A percentile compares a stretch with the other conserved stretches of the same genome.
Conservation (phyloP, 2,888 invertebrate species). For the Terebella lapidaria region DNA sequence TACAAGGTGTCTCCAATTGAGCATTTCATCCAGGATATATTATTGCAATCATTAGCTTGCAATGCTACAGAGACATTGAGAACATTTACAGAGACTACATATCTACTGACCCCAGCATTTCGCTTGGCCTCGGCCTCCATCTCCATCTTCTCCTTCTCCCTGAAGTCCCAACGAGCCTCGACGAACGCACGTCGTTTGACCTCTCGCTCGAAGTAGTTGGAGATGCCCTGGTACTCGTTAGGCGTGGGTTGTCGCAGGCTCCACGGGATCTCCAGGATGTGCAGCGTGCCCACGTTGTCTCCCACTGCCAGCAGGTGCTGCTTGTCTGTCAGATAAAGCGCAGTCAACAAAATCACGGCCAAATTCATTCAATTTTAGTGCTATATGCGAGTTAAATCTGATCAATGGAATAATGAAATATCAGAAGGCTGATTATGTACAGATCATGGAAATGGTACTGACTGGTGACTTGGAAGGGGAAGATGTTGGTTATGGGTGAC, state of each 20-base stretch:
- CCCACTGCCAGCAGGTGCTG: slow-evolving; percentile 52
- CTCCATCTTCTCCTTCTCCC: slow-evolving; percentile 51
- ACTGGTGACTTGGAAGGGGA: slow-evolving; percentile 45
- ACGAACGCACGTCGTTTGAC: slow-evolving; percentile 50
- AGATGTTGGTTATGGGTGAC: slow-evolving; percentile 42
- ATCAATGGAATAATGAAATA: too few relatives aligned
- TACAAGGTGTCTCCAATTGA: too few relatives aligned
- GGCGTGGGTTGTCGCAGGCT: slow-evolving; percentile 44
- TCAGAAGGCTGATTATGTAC: too few relatives aligned
- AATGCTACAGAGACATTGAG: background rate
- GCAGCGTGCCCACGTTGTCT: slow-evolving; percentile 50
- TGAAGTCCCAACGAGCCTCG: slow-evolving; percentile 50
- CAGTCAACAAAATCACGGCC: too few relatives aligned
- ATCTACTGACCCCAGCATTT: slow-evolving; percentile 48
- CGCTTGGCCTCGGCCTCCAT: slow-evolving; percentile 44
- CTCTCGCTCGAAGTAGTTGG: slow-evolving; percentile 52
- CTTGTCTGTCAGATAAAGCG: slow-evolving; percentile 32
- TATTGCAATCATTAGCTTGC: background rate
- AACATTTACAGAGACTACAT: background rate
- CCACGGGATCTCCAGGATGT: slow-evolving; percentile 53
- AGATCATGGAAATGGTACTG: too few relatives aligned
- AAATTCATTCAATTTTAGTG: too few relatives aligned
- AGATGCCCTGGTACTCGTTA: slow-evolving; percentile 33
- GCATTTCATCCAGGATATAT: background rate
- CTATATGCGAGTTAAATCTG: too few relatives aligned